Conservation (phyloP, 2,888 invertebrate species). For the Habrosyne pyritoides region DNA sequence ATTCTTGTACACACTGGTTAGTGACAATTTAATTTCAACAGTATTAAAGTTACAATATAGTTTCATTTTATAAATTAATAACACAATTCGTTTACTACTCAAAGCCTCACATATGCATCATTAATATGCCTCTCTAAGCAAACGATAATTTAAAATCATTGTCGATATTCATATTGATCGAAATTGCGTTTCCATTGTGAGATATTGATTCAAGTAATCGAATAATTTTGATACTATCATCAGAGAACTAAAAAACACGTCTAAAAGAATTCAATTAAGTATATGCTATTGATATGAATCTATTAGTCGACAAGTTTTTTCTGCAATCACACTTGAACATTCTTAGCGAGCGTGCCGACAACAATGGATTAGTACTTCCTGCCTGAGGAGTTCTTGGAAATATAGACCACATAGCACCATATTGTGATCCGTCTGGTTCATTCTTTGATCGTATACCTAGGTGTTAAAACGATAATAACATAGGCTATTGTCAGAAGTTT, state of each 20-base stretch:
- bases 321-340: conserved; percentile 1
- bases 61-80: too few relatives aligned
- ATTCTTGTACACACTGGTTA: too few relatives aligned
- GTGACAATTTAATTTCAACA: too few relatives aligned
- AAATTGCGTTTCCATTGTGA: too few relatives aligned
- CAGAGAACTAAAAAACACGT: not conserved
- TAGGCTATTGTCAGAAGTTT: not conserved
- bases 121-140: too few relatives aligned
- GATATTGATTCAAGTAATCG: too few relatives aligned
- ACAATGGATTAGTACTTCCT: conserved; percentile 8
- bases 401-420: not conserved
- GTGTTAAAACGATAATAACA: not conserved
- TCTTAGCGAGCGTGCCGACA: conserved; percentile 2
- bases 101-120: too few relatives aligned
- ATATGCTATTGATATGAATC: not conserved
- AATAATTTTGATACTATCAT: not conserved
- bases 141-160: too few relatives aligned
- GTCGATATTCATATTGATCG: too few relatives aligned
- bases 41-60: too few relatives aligned
- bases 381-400: not conserved
- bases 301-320: not conserved
- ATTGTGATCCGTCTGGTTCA: not conserved
- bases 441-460: not conserved
- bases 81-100: too few relatives aligned
- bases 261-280: not conserved